Evolutionary conservation across 2,113 vertebrate species (phyloP).

Genomic region (Callocephalon fimbriatum): DNA sequence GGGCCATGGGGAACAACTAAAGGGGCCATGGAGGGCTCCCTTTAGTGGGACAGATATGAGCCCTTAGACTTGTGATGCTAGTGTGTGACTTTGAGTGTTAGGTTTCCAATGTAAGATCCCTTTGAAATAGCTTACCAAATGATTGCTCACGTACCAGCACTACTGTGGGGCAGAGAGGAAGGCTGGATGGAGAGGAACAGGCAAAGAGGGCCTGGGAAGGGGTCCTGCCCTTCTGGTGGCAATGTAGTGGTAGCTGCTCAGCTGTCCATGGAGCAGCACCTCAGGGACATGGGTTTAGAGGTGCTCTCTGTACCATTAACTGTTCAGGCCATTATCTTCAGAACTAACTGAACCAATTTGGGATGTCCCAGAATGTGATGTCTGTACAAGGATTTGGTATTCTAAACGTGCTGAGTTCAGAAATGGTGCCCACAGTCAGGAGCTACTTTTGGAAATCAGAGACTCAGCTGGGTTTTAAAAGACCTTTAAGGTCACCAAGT

Average conservation of each 20-base stretch:
- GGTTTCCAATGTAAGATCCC: background rate
- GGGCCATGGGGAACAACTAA: background rate
- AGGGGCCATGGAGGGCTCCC: background rate
- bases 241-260: background rate
- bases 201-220: background rate
- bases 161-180: fast-evolving
- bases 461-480: background rate
- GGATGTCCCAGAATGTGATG: background rate
- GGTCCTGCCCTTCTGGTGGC: background rate
- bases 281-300: background rate
- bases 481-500: background rate
- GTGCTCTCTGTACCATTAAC: background rate
- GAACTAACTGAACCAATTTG: background rate
- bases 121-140: background rate
- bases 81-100: background rate
- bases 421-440: background rate
- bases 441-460: background rate
- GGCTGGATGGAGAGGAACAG: fast-evolving
- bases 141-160: background rate
- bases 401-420: background rate
- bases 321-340: background rate
- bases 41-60: background rate
- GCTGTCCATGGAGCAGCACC: background rate
- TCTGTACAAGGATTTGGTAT: background rate
- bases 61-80: background rate